Evolutionary conservation across 2,888 invertebrate species (phyloP).

Genomic region (Mythimna pallens): DNA sequence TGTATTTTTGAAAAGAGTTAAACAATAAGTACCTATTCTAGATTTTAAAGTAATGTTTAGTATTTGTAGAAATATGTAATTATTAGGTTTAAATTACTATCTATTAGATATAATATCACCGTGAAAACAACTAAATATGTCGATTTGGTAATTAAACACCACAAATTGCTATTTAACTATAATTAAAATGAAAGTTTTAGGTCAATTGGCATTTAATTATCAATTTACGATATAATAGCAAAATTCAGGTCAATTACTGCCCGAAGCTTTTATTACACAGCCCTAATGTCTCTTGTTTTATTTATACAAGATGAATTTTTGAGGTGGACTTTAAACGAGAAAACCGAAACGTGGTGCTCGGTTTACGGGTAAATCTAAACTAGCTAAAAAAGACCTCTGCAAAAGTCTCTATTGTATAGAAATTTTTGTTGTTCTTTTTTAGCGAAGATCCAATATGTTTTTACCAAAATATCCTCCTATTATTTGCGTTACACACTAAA

Average conservation of each 20-base stretch:
- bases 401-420: no score
- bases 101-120: background rate
- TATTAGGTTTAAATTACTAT: background rate
- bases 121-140: background rate
- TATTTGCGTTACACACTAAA: no score
- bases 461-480: background rate
- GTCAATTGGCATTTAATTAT: constrained; percentile 31
- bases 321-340: background rate
- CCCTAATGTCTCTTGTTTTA: constrained; percentile 6
- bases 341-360: background rate
- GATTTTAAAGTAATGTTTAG: no score
- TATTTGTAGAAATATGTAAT: no score
- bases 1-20: background rate
- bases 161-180: constrained; percentile 3
- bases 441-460: background rate
- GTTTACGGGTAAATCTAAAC: background rate
- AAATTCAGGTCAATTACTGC: constrained; percentile 20
- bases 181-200: constrained; percentile 11
- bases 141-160: background rate
- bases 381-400: no score
- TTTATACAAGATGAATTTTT: background rate
- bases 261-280: constrained; percentile 15
- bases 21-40: no score
- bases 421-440: no score
- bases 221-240: constrained; percentile 25